Evolutionary conservation across 2,888 invertebrate species (phyloP), one percentile per base, ranked within the genome.

Genomic region (Yponomeuta cagnagella): DNA sequence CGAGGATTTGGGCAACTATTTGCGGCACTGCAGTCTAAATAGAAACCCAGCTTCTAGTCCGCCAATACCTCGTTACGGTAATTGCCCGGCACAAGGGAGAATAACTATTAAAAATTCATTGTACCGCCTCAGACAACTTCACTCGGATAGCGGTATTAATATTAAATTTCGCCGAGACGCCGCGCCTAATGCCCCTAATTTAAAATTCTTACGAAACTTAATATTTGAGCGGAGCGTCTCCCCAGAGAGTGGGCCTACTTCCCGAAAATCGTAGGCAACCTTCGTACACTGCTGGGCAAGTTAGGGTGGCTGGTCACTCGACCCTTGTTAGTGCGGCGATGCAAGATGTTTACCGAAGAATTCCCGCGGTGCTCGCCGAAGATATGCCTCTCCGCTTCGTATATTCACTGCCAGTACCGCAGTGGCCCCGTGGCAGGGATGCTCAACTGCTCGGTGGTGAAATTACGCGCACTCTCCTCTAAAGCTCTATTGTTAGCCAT

Each of bases 131-230:
- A 75, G 76, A 80, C 78, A 79, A 86, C 81, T 85, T 85, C 77
- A 76, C 80, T 80, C 76, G 82, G 78, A 87, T 87, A 87, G 82
- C 82, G 81, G 86, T 89, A 87, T 91, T 86, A 90, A 90, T 90
- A 89, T 89, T 90, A 87, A 87, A 91, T 86, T 85, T 78, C 76
- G 77, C 82, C 78, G 81, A 86, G 86, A 86, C 83, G 84, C 85
- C 85, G 78, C 80, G 81, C 83, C 86, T 90, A 89, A 88, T 87
- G 82, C 79, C 84, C 52, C 82, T 86, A 84, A 90, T 90, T 89
- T 91, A 86, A 90, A 90, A 90, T 90, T 89, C 89, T 88, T 86
- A 84, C 82, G 81, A 84, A 89, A 90, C 86, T 90, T 89, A 89
- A 89, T 89, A 91, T 90, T 91, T 89, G 85, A 90, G 80, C 78